phyloP scores from a whole-genome alignment of 2,113 vertebrate species.

The Periophthalmodon schlosseri region DNA sequence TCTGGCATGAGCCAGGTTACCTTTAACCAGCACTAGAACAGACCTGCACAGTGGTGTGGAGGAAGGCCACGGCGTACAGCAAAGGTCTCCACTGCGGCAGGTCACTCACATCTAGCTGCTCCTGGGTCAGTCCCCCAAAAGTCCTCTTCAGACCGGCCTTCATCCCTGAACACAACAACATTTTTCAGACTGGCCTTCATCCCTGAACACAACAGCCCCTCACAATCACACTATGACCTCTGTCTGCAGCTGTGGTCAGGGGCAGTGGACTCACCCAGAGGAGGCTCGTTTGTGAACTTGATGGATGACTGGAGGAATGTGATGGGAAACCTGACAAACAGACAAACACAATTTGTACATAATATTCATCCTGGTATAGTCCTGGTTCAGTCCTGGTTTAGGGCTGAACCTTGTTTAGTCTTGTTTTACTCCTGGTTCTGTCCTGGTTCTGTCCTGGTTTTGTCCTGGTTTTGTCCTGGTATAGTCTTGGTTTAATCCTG shows the following conservation, averaged over 20 bases:
- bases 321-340: constrained; percentile 79
- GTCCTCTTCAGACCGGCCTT: constrained; percentile 85
- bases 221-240: too few relatives aligned
- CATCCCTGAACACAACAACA: constrained; percentile 70
- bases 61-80: constrained; percentile 83
- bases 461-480: too few relatives aligned
- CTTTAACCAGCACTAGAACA: not conserved
- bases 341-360: not conserved
- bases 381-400: too few relatives aligned
- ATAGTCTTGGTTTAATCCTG: too few relatives aligned
- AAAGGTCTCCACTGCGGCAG: constrained; percentile 84
- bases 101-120: constrained; percentile 80
- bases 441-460: too few relatives aligned
- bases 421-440: too few relatives aligned
- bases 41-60: constrained; percentile 70
- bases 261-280: constrained; percentile 73
- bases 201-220: constrained; percentile 58
- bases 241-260: too few relatives aligned
- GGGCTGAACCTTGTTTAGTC: too few relatives aligned
- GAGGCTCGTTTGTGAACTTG: constrained; percentile 88
- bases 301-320: constrained; percentile 84
- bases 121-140: constrained; percentile 79
- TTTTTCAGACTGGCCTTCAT: constrained; percentile 83
- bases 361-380: too few relatives aligned
- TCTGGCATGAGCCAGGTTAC: too few relatives aligned